A percentile compares a stretch with the other conserved stretches of the same genome.
phyloP scores from a whole-genome alignment of 1,140 invertebrate genomes.

The Latrodectus geometricus region DNA sequence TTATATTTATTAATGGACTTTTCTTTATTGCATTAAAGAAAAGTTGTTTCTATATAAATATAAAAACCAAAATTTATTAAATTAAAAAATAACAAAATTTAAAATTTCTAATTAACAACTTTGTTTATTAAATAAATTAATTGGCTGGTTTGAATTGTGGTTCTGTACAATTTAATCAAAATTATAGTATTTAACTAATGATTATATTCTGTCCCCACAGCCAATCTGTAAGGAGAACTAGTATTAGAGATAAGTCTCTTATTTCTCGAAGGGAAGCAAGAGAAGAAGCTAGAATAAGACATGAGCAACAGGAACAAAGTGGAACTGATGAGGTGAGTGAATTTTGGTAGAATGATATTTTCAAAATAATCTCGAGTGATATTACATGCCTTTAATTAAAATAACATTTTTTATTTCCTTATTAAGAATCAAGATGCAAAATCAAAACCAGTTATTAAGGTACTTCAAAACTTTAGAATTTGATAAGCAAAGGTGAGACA shows the following conservation, averaged over 20 bases:
- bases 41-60: too few relatives aligned
- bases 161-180: neutral
- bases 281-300: conserved; percentile 80
- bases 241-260: conserved; percentile 90
- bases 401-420: neutral
- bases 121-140: too few relatives aligned
- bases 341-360: neutral
- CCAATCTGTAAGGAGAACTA: conserved; percentile 91
- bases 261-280: conserved; percentile 93
- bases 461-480: neutral
- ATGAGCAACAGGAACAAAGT: conserved; percentile 64
- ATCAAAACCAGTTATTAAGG: conserved; percentile 13
- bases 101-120: too few relatives aligned
- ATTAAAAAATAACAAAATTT: too few relatives aligned
- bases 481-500: neutral
- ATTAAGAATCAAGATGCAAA: neutral
- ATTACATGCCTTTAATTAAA: neutral
- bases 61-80: too few relatives aligned
- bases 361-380: neutral
- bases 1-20: too few relatives aligned
- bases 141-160: neutral
- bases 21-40: too few relatives aligned
- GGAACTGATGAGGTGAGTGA: conserved; percentile 55
- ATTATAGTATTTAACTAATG: too few relatives aligned
- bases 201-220: conserved; percentile 1